Evolutionary conservation across 1,140 invertebrate genomes (phyloP).

Genomic region (Adelges cooleyi): DNA sequence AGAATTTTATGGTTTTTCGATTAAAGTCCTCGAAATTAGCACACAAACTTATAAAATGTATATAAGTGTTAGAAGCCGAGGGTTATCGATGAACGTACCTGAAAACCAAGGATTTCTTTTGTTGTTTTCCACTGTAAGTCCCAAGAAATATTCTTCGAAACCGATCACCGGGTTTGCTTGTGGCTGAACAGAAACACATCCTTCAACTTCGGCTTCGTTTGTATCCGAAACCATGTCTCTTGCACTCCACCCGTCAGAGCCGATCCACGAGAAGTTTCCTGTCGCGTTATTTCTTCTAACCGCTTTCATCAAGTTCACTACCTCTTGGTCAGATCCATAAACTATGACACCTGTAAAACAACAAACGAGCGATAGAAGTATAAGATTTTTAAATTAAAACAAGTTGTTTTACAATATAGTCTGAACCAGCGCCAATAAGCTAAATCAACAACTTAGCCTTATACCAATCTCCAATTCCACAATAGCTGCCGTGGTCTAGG

Average conservation of each 20-base stretch:
- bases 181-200: conserved; percentile 83
- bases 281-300: conserved; percentile 77
- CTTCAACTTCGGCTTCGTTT: conserved; percentile 77
- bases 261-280: conserved; percentile 85
- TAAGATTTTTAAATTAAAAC: no score
- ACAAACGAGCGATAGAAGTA: no score
- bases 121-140: conserved; percentile 66
- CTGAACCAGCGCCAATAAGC: no score
- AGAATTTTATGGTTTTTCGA: no score
- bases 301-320: conserved; percentile 83
- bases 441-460: no score
- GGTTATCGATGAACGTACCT: no score
- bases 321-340: conserved; percentile 92
- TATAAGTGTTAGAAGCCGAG: no score
- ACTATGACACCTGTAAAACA: conserved; percentile 78
- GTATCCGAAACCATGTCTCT: conserved; percentile 74
- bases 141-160: conserved; percentile 80
- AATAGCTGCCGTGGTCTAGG: no score
- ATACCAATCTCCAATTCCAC: no score
- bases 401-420: no score
- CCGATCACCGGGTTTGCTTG: conserved; percentile 74
- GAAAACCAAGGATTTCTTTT: conserved; percentile 86
- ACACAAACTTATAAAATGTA: no score
- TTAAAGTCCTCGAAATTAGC: no score
- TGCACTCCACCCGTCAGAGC: conserved; percentile 86